Base-by-base conservation (phyloP, 2,797 vertebrate genomes). In the Serranus cabrilla region DNA sequence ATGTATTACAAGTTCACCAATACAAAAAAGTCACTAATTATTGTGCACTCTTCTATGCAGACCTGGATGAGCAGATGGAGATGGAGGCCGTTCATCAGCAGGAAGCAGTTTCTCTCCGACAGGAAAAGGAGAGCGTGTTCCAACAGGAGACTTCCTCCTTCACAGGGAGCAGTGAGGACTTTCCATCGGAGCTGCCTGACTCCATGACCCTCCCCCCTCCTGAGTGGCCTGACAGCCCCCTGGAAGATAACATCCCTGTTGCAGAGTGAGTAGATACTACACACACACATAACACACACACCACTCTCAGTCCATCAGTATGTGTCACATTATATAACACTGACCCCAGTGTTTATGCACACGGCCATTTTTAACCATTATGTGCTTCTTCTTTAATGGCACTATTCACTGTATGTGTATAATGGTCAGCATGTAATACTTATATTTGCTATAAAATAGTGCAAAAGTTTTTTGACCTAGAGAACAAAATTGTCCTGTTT, bases 1-100 rank as follows among this genome's bases (percentile, higher is more conserved):
- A 5, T 20, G 20, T 7, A n/a, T 16, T 13, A 20, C 2, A 25
- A 18, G 11, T 25, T 51, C 17, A 17, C 31, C 3, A 6, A 6
- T n/a, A n/a, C n/a, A n/a, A 20, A 55, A 25, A 16, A 11, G 8
- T 23, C 11, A 8, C 25, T 43, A 14, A 21, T 40, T 70, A 3
- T 37, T 14, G 18, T 66, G 10, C 25, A 20, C 17, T n/a, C 11
- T 7, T 43, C 12, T n/a, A 2, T 14, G 11, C 78, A 95, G 94
- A 94, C 80, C 66, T 93, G 60, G 93, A 94, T 59, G 93, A 94
- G 84, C 92, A 94, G 84, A 76, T 93, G 75, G 90, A 93, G 71
- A 60, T 87, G 0, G 91, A 91, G 84, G 83, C 80, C 3, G 9
- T 77, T 8, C 56, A 13, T 27, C 89, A 84, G 43, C 88, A 88